These are phyloP conservation scores for Hydropsyche tenuis DNA, from an alignment of 1,140 invertebrate genomes.

Conservation along the genomic window DNA sequence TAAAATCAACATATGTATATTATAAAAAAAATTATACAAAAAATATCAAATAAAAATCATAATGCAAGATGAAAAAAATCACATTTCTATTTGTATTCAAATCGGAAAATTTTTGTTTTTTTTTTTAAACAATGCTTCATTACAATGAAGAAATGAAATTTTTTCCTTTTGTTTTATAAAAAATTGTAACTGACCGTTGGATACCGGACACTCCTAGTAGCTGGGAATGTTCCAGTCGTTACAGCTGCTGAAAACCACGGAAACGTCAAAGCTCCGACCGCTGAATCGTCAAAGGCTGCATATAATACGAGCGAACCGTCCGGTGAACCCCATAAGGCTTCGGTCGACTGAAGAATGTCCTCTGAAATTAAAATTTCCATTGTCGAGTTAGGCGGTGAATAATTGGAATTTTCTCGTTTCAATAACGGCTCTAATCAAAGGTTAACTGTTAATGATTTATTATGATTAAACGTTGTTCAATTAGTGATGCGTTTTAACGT, in stretches of 20 bases:
- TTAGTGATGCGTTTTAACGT: too few relatives aligned
- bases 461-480: too few relatives aligned
- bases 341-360: conserved; percentile 75
- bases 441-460: too few relatives aligned
- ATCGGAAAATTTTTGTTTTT: too few relatives aligned
- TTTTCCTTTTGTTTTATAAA: too few relatives aligned
- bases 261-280: conserved; percentile 76
- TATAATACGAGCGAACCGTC: conserved; percentile 83
- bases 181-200: conserved; percentile 66
- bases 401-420: not conserved
- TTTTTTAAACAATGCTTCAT: too few relatives aligned
- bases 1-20: too few relatives aligned
- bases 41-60: too few relatives aligned
- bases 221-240: conserved; percentile 71
- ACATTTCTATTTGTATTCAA: too few relatives aligned
- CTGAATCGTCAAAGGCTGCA: conserved; percentile 86
- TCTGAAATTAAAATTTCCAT: conserved; percentile 62
- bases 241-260: conserved; percentile 73
- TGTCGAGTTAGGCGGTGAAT: not conserved
- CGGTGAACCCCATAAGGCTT: conserved; percentile 84
- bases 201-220: conserved; percentile 76
- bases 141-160: too few relatives aligned
- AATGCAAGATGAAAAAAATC: too few relatives aligned
- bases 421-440: not conserved
- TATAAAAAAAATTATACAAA: too few relatives aligned